Evolutionary conservation across 1,140 invertebrate species (phyloP), one percentile per base, ranked within the genome.

Genomic region (Ceratina australensis): DNA sequence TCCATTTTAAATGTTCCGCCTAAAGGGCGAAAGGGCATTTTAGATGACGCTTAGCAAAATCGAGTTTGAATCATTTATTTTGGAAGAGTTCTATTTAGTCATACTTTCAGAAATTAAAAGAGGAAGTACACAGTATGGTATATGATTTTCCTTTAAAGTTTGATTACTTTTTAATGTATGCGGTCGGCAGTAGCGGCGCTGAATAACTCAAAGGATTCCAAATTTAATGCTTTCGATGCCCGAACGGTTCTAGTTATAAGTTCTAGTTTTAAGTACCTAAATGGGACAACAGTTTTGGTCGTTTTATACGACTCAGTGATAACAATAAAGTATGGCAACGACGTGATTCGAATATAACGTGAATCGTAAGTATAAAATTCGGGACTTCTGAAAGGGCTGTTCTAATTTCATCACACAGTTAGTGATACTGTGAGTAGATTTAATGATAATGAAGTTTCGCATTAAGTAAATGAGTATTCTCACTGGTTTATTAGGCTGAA

Each of bases 261-360:
- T 66, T 66, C 22, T 22, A 13, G 15, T 12, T 10, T 66, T 66
- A 50, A 65, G 63, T 24, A 65, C 47, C 16, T 52, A 67, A 67
- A 18, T 67, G 49, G 49, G 63, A 64, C 42, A 49, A 64, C 63
- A 64, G 63, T 64, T 65, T 50, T 50, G 47, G 13, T 24, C 47
- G 47, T 65, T 50, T 50, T 50, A 26, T 13, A 15, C 13, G 63
- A 22, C 47, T 13, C n/a, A 12, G n/a, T 68, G 52, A 22, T 22
- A 56, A 56, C 13, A 42, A 68, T n/a, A 33, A 57, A 24, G 24
- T 69, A 47, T 47, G 15, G 67, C 28, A 22, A 22, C 54, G 20
- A 69, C 54, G 54, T 69, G 54, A 57, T 69, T 57, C 28, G 54
- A 69, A 47, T 69, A 15, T 33, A 42, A 22, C 20, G 33, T 5